Base-by-base conservation (phyloP, 2,888 invertebrate genomes). In the Ganaspis brasiliensis region DNA sequence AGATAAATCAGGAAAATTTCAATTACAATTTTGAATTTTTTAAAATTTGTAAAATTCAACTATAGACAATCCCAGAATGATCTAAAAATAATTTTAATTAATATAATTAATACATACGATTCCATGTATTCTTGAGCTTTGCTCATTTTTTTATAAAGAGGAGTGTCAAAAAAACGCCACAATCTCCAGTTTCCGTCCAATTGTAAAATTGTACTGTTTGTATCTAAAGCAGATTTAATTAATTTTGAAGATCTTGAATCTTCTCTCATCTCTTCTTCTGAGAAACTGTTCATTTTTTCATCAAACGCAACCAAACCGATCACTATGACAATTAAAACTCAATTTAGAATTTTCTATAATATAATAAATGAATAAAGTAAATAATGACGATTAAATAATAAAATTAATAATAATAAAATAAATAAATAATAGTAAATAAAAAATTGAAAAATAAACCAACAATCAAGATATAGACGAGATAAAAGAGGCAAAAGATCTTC, bases 401-500 rank as follows among this genome's bases (percentile, higher is more conserved):
- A 57, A 61, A 77, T 72, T 55, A 52, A 61, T 73, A 40, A 49
- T 16, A 24, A 14, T 16, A 21, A 14, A 26, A 63, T 45, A 37
- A 72, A 31, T 49, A 49, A 59, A 31, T 31, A 56, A 57, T 31
- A n/a, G 16, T 56, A 12, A 75, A 21, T 52, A 16, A n/a, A 21
- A 67, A 16, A 71, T 24, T 6, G 8, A 37, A n/a, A 49, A 35
- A 67, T 75, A 71, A 71, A 82, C 93, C 92, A 93, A 97, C 97
- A 92, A 94, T 98, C 97, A 77, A 97, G 93, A 91, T 95, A 96
- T 73, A 97, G 92, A 78, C 96, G 93, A 49, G 95, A 94, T 21
- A 97, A 89, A 87, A 95, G 94, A 0, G 94, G 94, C 76, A 96
- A 90, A 87, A 96, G 95, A 91, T 97, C 95, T 1, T 92, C 89